phyloP scores from a whole-genome alignment of 2,797 vertebrate genomes.

The Melopsittacus undulatus region DNA sequence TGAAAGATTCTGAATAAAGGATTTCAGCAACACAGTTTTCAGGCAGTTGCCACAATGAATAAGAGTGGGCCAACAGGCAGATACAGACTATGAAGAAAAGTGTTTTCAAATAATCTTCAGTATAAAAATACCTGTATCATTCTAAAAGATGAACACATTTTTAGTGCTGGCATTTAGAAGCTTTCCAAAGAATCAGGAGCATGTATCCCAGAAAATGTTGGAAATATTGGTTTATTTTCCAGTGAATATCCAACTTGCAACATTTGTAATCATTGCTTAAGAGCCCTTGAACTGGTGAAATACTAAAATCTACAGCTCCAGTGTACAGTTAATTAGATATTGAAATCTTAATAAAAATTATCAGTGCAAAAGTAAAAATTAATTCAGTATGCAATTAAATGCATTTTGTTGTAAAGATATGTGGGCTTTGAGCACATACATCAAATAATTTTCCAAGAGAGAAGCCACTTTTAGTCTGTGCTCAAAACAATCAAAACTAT shows the following conservation, averaged over 20 bases:
- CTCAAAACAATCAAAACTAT: not conserved
- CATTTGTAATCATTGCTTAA: not conserved
- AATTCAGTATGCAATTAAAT: not conserved
- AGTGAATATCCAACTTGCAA: conserved; percentile 8
- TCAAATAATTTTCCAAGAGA: not conserved
- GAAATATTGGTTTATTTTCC: conserved; percentile 54
- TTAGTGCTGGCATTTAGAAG: not conserved
- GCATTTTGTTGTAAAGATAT: not conserved
- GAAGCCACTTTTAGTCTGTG: conserved; percentile 1
- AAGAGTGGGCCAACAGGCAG: not conserved
- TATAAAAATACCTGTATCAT: not conserved
- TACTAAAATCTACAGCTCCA: conserved; percentile 16
- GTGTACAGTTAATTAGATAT: conserved; percentile 6
- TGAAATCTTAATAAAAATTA: conserved; percentile 12
- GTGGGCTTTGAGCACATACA: conserved; percentile 1
- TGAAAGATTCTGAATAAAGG: not conserved
- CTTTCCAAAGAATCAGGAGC: not conserved
- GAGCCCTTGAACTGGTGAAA: not conserved
- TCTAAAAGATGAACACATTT: not conserved
- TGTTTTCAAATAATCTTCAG: not conserved
- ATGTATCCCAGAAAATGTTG: not conserved
- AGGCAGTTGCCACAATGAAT: not conserved
- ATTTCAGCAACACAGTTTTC: not conserved
- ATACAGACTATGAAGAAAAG: not conserved
- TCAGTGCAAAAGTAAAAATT: conserved; percentile 48